phyloP scores from a whole-genome alignment of 1,140 invertebrate genomes.

The Nomia melanderi region DNA sequence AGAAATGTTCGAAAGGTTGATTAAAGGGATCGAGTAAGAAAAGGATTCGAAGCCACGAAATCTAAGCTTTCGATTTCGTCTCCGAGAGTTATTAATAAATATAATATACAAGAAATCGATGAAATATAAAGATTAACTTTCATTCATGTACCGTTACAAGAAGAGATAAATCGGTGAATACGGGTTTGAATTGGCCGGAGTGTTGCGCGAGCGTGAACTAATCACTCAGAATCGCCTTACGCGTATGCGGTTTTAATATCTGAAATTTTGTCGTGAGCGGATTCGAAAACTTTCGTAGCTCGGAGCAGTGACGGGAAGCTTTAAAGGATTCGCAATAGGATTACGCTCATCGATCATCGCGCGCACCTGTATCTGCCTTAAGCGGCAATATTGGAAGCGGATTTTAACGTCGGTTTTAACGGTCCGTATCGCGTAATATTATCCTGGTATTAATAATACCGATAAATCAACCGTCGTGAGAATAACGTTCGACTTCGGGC shows the following conservation, averaged over 20 bases:
- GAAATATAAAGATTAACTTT: no score
- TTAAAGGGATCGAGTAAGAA: no score
- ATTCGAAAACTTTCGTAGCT: slow-evolving; percentile 48
- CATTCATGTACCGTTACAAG: no score
- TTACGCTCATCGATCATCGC: slow-evolving; percentile 62
- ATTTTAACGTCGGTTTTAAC: slow-evolving; percentile 67
- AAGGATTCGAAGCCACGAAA: no score
- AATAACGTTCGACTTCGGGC: slow-evolving; percentile 63
- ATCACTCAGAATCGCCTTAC: slow-evolving; percentile 9
- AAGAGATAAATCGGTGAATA: no score
- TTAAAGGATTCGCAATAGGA: slow-evolving; percentile 65
- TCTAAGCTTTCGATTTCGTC: no score
- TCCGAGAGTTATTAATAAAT: no score
- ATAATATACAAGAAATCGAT: no score
- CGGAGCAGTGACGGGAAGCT: slow-evolving; percentile 48
- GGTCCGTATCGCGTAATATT: slow-evolving; percentile 64
- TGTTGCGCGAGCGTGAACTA: no score
- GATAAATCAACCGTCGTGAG: slow-evolving; percentile 62
- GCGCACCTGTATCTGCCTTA: slow-evolving; percentile 65
- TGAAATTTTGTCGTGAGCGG: slow-evolving; percentile 52
- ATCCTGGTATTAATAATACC: slow-evolving; percentile 64
- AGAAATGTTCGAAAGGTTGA: no score
- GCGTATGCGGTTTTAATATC: slow-evolving; percentile 33
- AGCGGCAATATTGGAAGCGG: slow-evolving; percentile 65
- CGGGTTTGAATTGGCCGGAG: no score